Evolutionary conservation across 2,797 vertebrate genomes (phyloP).

Genomic region (Pangasius krempfi): DNA sequence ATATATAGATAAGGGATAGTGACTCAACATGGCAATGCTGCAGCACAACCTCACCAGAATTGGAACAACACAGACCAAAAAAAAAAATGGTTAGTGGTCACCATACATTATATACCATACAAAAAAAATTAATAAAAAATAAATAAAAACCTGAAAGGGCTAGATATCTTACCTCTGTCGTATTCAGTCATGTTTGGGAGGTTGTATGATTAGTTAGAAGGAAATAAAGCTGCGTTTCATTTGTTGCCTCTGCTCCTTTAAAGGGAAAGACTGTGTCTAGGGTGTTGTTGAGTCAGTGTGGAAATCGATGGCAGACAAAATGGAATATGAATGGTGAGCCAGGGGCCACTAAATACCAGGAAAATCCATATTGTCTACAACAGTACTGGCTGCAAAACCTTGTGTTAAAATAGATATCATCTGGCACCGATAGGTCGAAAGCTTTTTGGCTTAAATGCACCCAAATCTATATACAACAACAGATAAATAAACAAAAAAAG

Average conservation of each 20-base stretch:
- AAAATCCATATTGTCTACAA: slow-evolving; percentile 42
- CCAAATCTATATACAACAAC: background rate
- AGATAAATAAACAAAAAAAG: background rate
- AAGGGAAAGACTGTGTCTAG: slow-evolving; percentile 19
- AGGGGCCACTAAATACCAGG: slow-evolving; percentile 36
- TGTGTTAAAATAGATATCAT: slow-evolving; percentile 42
- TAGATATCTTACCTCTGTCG: background rate
- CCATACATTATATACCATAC: background rate
- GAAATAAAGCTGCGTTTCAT: slow-evolving; percentile 30
- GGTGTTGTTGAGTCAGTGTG: slow-evolving; percentile 18
- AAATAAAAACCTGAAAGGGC: background rate
- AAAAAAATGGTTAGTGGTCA: background rate
- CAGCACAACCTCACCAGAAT: background rate
- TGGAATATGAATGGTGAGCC: slow-evolving; percentile 44
- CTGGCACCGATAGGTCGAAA: slow-evolving; percentile 27
- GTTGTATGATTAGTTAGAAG: slow-evolving; percentile 26
- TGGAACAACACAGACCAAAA: background rate
- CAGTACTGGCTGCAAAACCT: slow-evolving; percentile 24
- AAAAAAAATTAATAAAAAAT: background rate
- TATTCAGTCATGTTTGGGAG: background rate
- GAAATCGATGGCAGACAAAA: slow-evolving; percentile 45
- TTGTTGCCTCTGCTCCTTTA: slow-evolving; percentile 13
- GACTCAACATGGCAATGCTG: background rate
- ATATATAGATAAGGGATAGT: background rate
- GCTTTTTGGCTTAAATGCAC: slow-evolving; percentile 18